These are phyloP conservation scores for Pteruthius melanotis DNA, from an alignment of 2,113 vertebrate genomes.

Conservation along the genomic window DNA sequence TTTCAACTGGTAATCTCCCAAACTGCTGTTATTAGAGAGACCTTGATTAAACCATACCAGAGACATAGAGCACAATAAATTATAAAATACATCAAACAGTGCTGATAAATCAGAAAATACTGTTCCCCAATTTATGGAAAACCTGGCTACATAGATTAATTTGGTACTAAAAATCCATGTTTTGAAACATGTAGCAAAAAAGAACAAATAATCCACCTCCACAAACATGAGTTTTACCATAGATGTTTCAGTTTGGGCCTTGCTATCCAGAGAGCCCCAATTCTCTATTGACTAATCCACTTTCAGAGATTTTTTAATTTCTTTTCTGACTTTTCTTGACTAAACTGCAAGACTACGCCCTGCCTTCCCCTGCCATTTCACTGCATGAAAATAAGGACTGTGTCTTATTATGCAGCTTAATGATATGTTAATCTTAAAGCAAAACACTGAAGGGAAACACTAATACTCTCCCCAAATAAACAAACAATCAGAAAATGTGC, in stretches of 20 bases:
- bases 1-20: background rate
- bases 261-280: background rate
- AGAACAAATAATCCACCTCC: background rate
- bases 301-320: background rate
- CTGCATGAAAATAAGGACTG: background rate
- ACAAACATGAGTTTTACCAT: background rate
- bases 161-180: background rate
- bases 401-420: background rate
- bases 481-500: background rate
- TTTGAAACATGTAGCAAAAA: background rate
- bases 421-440: slow-evolving; percentile 23
- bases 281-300: background rate
- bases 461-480: background rate
- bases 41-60: background rate
- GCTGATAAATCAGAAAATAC: background rate
- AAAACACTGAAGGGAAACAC: background rate
- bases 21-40: background rate
- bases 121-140: background rate
- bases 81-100: background rate
- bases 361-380: background rate
- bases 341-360: background rate
- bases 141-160: background rate
- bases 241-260: background rate
- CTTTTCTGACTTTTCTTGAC: background rate
- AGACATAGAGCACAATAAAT: background rate